Percentiles rank a stretch among this genome's conserved stretches.
Evolutionary conservation across 2,888 invertebrate species (phyloP).

Genomic region (Drosophila maculinotata): DNA sequence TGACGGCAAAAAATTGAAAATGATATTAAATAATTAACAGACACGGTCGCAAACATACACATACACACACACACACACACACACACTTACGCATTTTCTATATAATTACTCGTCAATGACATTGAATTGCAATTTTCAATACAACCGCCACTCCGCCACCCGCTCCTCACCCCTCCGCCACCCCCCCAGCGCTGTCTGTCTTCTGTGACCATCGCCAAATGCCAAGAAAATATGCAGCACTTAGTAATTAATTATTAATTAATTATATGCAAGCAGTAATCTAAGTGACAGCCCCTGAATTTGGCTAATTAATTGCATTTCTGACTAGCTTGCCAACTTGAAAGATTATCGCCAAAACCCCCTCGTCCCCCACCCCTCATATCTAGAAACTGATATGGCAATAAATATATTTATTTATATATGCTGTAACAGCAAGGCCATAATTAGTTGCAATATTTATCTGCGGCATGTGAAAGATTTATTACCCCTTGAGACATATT

Average conservation of each 20-base stretch:
- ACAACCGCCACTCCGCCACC: neutral
- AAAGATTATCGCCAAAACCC: neutral
- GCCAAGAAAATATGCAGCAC: slow-evolving; percentile 56
- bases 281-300: slow-evolving; percentile 44
- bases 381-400: neutral
- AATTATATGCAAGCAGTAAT: slow-evolving; percentile 57
- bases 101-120: slow-evolving; percentile 73
- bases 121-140: slow-evolving; percentile 76
- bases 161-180: neutral
- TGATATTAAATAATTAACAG: slow-evolving; percentile 79
- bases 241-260: slow-evolving; percentile 69
- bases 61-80: slow-evolving; percentile 18
- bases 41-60: slow-evolving; percentile 50
- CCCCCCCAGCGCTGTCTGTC: neutral
- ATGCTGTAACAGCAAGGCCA: neutral
- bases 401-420: neutral
- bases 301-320: slow-evolving; percentile 49
- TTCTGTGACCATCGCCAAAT: slow-evolving; percentile 54
- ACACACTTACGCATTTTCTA: slow-evolving; percentile 25
- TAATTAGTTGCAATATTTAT: too few relatives aligned
- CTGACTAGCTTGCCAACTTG: slow-evolving; percentile 14
- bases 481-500: too few relatives aligned
- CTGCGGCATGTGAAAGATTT: neutral
- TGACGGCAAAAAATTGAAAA: slow-evolving; percentile 72
- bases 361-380: too few relatives aligned